phyloP scores from a whole-genome alignment of 2,888 invertebrate genomes.

The Heliconius hortense region DNA sequence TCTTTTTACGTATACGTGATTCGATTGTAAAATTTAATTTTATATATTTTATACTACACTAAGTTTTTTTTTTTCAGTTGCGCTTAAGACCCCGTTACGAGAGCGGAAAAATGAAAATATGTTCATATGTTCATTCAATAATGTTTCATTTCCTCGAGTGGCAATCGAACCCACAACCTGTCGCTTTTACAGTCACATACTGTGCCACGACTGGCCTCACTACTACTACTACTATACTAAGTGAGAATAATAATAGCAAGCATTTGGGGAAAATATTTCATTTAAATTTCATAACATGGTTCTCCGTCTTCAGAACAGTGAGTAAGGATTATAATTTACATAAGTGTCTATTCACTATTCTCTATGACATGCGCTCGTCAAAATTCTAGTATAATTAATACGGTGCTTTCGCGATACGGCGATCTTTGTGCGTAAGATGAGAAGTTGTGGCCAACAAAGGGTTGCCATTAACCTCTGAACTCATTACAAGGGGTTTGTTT shows the following conservation, averaged over 20 bases:
- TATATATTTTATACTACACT: no score
- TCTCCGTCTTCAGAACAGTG: slow-evolving; percentile 20
- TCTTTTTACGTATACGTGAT: slow-evolving; percentile 12
- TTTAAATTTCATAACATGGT: background rate
- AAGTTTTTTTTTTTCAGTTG: background rate
- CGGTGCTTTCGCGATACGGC: slow-evolving; percentile 30
- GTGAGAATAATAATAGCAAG: background rate
- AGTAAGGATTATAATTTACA: slow-evolving; percentile 34
- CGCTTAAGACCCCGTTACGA: no score
- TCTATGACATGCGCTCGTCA: slow-evolving; percentile 26
- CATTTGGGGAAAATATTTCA: background rate
- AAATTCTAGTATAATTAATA: slow-evolving; percentile 37
- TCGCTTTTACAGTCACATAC: no score
- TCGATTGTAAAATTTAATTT: background rate
- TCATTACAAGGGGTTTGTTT: slow-evolving; percentile 51
- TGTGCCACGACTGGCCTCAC: no score
- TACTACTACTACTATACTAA: background rate
- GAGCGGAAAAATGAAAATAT: no score
- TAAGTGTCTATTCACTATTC: slow-evolving; percentile 22
- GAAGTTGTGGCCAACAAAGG: slow-evolving; percentile 46
- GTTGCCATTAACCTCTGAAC: slow-evolving; percentile 61
- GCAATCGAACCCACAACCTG: no score
- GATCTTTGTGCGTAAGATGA: slow-evolving; percentile 41
- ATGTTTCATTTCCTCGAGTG: no score
- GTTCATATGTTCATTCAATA: no score